A percentile compares a stretch with the other conserved stretches of the same genome.
Evolutionary conservation across 2,113 vertebrate species (phyloP).

Genomic region (Colinus virginianus): DNA sequence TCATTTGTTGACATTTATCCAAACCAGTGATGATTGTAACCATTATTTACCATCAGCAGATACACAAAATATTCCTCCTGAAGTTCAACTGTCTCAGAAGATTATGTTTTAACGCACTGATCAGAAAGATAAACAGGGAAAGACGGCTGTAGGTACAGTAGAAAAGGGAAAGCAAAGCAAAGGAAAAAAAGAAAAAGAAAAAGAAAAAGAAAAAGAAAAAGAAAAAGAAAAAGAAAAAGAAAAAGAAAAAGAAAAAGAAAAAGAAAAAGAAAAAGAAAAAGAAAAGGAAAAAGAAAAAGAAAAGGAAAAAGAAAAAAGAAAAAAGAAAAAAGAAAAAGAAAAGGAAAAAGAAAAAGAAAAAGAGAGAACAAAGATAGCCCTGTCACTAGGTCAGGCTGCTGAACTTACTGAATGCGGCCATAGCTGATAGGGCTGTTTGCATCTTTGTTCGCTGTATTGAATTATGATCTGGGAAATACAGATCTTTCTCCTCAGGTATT

Average conservation of each 20-base stretch:
- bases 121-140: background rate
- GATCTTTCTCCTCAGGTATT: background rate
- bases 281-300: no score
- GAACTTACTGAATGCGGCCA: background rate
- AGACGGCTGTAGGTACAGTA: background rate
- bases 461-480: background rate
- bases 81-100: background rate
- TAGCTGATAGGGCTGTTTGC: accelerated
- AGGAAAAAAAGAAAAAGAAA: background rate
- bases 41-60: background rate
- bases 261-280: no score
- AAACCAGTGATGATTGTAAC: background rate
- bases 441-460: background rate
- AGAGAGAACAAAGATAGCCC: background rate
- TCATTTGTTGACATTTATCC: background rate
- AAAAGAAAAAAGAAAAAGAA: no score
- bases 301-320: no score
- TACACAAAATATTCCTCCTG: background rate
- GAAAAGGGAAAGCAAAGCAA: background rate
- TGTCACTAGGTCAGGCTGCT: background rate
- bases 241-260: no score
- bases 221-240: no score
- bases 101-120: background rate
- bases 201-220: no score
- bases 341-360: no score